These are phyloP conservation scores for Hippopotamyrus pictus DNA, from an alignment of 2,797 vertebrate species.

Conservation along the genomic window DNA sequence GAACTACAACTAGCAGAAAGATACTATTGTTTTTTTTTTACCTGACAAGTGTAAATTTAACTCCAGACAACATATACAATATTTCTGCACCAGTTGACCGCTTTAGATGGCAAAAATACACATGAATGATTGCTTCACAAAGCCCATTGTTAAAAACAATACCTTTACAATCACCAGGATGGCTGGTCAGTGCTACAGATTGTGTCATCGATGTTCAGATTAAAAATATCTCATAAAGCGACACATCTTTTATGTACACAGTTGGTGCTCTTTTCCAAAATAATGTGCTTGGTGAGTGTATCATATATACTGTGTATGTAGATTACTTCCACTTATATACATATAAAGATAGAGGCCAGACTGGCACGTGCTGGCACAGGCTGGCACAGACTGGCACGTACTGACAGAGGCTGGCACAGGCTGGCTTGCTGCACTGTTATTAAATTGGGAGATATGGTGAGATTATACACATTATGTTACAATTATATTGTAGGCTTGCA, in stretches of 20 bases:
- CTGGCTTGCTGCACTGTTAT: background rate
- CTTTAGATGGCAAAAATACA: background rate
- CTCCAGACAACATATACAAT: background rate
- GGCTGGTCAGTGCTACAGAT: background rate
- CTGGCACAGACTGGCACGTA: background rate
- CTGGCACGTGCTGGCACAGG: background rate
- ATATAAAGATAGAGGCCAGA: background rate
- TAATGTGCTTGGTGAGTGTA: background rate
- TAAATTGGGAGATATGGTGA: background rate
- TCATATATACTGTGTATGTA: background rate
- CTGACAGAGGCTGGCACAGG: background rate
- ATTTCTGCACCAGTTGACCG: background rate
- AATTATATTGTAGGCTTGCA: background rate
- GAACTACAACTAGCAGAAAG: background rate
- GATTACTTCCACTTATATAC: background rate
- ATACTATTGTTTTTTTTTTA: background rate
- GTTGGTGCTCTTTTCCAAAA: background rate
- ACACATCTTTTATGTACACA: background rate
- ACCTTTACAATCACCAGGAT: background rate
- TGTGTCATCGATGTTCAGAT: background rate
- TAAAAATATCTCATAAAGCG: background rate
- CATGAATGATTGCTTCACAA: background rate
- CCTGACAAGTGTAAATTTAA: background rate
- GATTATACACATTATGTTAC: background rate
- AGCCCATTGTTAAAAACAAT: constrained; percentile 7